Percentiles rank a stretch among this genome's conserved stretches.
These are phyloP conservation scores for Lasioglossum figueresi DNA, from an alignment of 2,888 invertebrate species.

Conservation along the genomic window DNA sequence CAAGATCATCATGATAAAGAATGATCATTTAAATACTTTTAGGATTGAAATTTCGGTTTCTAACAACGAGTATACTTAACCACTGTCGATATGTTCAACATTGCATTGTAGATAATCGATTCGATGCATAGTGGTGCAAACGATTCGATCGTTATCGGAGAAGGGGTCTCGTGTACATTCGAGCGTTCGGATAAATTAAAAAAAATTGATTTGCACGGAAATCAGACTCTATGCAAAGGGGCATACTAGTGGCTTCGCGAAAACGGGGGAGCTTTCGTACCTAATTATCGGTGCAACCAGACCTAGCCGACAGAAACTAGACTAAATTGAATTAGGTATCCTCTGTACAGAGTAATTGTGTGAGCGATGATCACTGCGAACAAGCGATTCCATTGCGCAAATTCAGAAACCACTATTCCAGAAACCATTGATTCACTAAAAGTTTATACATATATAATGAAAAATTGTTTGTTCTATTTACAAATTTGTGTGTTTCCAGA, in stretches of 20 bases:
- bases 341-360: not conserved
- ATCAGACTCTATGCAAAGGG: constrained; percentile 59
- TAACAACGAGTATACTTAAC: not conserved
- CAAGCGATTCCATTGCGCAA: not conserved
- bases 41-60: not conserved
- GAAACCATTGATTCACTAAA: not conserved
- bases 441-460: not conserved
- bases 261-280: constrained; percentile 58
- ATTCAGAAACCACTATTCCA: not conserved
- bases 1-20: too few relatives aligned
- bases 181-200: constrained; percentile 48
- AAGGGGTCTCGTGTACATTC: constrained; percentile 34
- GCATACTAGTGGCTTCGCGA: constrained; percentile 66
- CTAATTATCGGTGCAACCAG: constrained; percentile 55
- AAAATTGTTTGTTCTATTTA: not conserved
- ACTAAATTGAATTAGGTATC: constrained; percentile 17
- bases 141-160: constrained; percentile 14
- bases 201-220: constrained; percentile 62
- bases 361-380: not conserved
- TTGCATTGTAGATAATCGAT: not conserved
- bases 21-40: too few relatives aligned
- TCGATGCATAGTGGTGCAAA: not conserved
- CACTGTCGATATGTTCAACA: not conserved
- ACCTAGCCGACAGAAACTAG: constrained; percentile 7
- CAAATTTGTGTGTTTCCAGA: too few relatives aligned